A percentile compares a stretch with the other conserved stretches of the same genome.
phyloP scores from a whole-genome alignment of 2,113 vertebrate genomes.

The Chlamydotis undulata region DNA sequence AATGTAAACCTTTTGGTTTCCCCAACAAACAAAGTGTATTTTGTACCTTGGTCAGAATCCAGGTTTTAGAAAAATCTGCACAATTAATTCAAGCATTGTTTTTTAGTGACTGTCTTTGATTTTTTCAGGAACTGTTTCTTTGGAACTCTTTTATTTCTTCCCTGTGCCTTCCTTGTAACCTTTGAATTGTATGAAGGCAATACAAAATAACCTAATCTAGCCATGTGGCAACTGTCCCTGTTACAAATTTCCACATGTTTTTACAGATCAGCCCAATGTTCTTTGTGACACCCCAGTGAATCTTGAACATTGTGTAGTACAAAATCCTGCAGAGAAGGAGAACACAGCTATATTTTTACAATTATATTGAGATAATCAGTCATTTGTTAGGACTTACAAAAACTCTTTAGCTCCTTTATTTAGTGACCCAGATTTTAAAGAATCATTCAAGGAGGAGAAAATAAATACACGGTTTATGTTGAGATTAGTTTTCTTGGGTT shows the following conservation, averaged over 20 bases:
- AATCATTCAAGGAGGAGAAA: neutral
- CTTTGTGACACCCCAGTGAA: neutral
- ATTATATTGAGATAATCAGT: neutral
- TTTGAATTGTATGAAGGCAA: neutral
- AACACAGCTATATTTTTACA: neutral
- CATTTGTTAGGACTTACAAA: neutral
- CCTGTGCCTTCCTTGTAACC: neutral
- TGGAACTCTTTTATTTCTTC: neutral
- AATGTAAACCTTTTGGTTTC: neutral
- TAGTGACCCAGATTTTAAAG: neutral
- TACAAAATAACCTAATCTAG: neutral
- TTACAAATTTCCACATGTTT: neutral
- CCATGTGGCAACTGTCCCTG: neutral
- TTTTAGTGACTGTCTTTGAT: neutral
- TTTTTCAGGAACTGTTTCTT: neutral
- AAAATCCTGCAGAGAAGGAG: neutral
- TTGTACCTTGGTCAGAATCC: neutral
- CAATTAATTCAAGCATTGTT: neutral
- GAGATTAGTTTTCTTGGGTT: neutral
- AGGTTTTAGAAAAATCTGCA: neutral
- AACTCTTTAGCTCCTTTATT: neutral
- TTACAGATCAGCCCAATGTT: neutral
- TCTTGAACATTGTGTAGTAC: neutral
- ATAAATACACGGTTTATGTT: neutral
- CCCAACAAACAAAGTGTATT: neutral